phyloP scores from a whole-genome alignment of 2,888 invertebrate species.

The Phyllotreta striolata region DNA sequence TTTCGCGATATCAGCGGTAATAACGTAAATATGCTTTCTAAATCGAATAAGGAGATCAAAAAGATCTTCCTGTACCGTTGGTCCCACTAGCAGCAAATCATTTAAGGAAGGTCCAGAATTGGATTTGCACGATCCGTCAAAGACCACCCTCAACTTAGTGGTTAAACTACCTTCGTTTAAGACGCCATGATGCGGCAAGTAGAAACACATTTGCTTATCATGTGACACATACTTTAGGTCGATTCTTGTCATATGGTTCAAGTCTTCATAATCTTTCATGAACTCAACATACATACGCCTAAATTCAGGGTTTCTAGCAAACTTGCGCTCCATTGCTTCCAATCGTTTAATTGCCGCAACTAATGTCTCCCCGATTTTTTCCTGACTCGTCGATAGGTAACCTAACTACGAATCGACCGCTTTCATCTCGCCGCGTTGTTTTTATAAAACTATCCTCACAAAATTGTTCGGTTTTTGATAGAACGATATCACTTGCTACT shows the following conservation, averaged over 20 bases:
- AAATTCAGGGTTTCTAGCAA: slow-evolving; percentile 12
- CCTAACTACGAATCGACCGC: slow-evolving; percentile 27
- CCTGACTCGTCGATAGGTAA: slow-evolving; percentile 26
- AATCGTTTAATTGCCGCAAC: slow-evolving; percentile 19
- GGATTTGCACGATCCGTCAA: slow-evolving; percentile 18
- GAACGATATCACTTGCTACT: not conserved
- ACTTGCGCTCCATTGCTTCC: slow-evolving; percentile 22
- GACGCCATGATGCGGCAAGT: slow-evolving; percentile 27
- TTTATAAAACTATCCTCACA: slow-evolving; percentile 26
- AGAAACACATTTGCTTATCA: slow-evolving; percentile 8
- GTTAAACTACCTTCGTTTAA: slow-evolving; percentile 19
- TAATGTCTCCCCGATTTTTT: slow-evolving; percentile 18
- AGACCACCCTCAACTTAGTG: slow-evolving; percentile 24
- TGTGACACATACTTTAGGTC: not conserved
- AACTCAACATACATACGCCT: slow-evolving; percentile 9
- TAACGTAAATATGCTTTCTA: slow-evolving; percentile 24
- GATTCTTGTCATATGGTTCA: slow-evolving; percentile 33
- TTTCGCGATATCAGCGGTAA: slow-evolving; percentile 25
- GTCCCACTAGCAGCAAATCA: slow-evolving; percentile 25
- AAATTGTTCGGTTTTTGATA: slow-evolving; percentile 14
- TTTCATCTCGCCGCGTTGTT: slow-evolving; percentile 9
- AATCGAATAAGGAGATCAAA: slow-evolving; percentile 20
- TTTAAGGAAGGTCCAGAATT: slow-evolving; percentile 24
- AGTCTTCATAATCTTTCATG: slow-evolving; percentile 7
- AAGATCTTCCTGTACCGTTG: slow-evolving; percentile 25